These are phyloP conservation scores for Hemibagrus guttatus DNA, from an alignment of 2,797 vertebrate genomes.

Conservation along the genomic window DNA sequence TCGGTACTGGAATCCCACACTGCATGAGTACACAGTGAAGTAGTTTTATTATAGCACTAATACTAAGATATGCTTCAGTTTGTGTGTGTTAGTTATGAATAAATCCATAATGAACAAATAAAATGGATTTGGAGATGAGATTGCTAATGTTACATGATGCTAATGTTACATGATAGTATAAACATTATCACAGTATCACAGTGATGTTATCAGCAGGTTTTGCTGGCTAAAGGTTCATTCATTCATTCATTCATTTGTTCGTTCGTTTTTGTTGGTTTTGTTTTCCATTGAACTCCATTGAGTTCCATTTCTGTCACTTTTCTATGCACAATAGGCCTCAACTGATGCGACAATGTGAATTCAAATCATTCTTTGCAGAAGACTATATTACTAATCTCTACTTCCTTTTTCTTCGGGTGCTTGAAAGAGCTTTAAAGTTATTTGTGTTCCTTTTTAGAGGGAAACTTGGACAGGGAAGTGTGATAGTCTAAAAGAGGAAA, in stretches of 20 bases:
- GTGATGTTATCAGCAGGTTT: neutral
- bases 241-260: neutral
- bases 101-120: neutral
- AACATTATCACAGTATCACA: neutral
- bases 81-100: neutral
- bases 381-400: neutral
- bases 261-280: neutral
- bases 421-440: slow-evolving; percentile 9
- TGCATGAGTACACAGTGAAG: neutral
- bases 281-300: too few species aligned
- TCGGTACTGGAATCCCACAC: neutral
- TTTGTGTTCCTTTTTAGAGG: slow-evolving; percentile 23
- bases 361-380: neutral
- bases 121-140: neutral
- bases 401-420: neutral
- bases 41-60: neutral
- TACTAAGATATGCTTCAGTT: neutral
- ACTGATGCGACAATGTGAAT: neutral
- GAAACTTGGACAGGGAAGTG: slow-evolving; percentile 54
- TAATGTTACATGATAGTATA: neutral
- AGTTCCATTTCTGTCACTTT: neutral
- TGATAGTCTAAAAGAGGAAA: slow-evolving; percentile 67
- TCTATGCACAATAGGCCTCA: neutral
- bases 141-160: neutral
- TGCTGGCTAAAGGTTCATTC: neutral